Percentiles rank a stretch among this genome's conserved stretches.
phyloP scores from a whole-genome alignment of 2,113 vertebrate genomes.

The Lophius piscatorius region DNA sequence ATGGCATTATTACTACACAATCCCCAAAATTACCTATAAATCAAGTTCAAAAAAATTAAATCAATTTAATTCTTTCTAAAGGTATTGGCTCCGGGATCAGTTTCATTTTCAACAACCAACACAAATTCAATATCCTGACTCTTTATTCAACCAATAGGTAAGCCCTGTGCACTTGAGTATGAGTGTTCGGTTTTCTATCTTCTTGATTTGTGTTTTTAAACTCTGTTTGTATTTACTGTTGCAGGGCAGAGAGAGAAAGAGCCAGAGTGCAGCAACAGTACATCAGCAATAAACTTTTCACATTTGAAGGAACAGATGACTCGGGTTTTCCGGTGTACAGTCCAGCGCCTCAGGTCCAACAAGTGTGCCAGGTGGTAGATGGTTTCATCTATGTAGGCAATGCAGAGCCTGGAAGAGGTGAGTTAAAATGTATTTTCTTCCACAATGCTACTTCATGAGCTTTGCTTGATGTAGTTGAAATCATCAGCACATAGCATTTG shows the following conservation, averaged over 20 bases:
- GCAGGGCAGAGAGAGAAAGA: conserved; percentile 88
- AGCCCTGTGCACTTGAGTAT: not conserved
- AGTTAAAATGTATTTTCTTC: conserved; percentile 15
- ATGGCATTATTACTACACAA: conserved; percentile 18
- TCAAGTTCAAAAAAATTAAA: not conserved
- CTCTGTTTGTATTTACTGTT: conserved; percentile 37
- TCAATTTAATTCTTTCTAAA: conserved; percentile 12
- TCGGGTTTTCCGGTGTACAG: conserved; percentile 71
- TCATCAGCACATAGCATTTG: not conserved
- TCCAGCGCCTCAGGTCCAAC: conserved; percentile 87
- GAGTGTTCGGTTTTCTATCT: not conserved
- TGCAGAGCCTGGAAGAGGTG: conserved; percentile 86
- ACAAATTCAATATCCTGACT: conserved; percentile 74
- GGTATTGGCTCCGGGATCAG: conserved; percentile 75
- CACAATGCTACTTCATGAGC: not conserved
- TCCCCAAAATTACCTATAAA: not conserved
- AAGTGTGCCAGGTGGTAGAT: conserved; percentile 88
- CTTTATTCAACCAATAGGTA: conserved; percentile 74
- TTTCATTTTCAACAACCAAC: conserved; percentile 70
- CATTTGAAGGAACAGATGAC: conserved; percentile 71
- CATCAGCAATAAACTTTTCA: conserved; percentile 87
- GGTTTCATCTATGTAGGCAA: conserved; percentile 96
- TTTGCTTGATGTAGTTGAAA: not conserved
- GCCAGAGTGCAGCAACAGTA: conserved; percentile 82
- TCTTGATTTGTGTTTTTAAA: too few species aligned